These are phyloP conservation scores for Bucorvus abyssinicus DNA, from an alignment of 2,797 vertebrate genomes.

Conservation along the genomic window DNA sequence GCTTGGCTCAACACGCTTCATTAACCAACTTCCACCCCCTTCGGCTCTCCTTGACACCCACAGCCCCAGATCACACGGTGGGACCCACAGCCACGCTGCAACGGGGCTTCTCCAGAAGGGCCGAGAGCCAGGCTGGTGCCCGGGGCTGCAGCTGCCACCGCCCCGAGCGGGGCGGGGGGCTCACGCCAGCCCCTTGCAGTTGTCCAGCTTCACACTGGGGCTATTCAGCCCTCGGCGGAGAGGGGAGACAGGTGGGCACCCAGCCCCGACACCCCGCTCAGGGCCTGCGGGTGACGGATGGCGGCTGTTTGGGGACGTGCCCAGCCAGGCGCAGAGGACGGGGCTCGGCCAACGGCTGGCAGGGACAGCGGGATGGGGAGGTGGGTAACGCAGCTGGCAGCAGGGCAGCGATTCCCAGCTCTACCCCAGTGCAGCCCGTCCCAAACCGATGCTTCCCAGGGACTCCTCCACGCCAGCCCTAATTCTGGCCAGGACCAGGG, in stretches of 20 bases:
- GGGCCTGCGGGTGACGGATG: background rate
- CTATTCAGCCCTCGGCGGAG: background rate
- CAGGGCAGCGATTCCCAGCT: background rate
- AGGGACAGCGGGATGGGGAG: background rate
- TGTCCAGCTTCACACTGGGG: conserved; percentile 28
- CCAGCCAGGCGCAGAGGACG: background rate
- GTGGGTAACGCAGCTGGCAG: rapidly evolving
- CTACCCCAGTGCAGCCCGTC: background rate
- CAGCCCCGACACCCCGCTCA: background rate
- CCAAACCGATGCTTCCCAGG: background rate
- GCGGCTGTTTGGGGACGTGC: background rate
- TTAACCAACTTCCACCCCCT: background rate
- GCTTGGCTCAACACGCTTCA: background rate
- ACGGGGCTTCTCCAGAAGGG: background rate
- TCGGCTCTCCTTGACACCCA: background rate
- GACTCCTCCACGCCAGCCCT: background rate
- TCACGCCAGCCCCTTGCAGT: background rate
- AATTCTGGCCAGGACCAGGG: background rate
- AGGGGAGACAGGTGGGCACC: conserved; percentile 7
- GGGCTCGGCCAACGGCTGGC: background rate
- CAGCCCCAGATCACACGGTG: rapidly evolving
- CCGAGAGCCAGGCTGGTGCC: rapidly evolving
- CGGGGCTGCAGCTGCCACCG: background rate
- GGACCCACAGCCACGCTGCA: rapidly evolving
- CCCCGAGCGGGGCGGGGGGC: background rate